Evolutionary conservation across 2,113 vertebrate species (phyloP).

Genomic region (Pandion haliaetus): DNA sequence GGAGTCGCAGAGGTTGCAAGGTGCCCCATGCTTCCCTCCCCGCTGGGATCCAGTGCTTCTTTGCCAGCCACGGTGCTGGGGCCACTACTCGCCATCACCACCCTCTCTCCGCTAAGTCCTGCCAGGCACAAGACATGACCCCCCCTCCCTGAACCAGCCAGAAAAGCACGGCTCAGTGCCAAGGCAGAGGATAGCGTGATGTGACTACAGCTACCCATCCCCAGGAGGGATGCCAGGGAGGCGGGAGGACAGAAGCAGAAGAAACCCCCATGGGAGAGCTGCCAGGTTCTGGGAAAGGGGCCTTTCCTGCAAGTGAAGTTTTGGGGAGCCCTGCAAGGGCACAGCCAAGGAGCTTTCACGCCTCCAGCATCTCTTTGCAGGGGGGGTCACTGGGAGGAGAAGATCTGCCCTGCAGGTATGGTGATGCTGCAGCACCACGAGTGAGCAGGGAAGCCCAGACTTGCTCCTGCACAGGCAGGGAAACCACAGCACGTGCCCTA

Average conservation of each 20-base stretch:
- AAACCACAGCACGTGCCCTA: not conserved
- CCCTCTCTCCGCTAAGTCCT: not conserved
- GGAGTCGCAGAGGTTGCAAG: not conserved
- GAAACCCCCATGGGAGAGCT: not conserved
- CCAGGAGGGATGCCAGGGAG: not conserved
- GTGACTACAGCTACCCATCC: not conserved
- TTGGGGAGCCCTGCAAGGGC: not conserved
- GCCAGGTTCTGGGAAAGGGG: not conserved
- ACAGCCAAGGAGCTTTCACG: not conserved
- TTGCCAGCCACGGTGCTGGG: not conserved
- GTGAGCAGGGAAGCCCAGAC: not conserved
- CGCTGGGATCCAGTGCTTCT: accelerated
- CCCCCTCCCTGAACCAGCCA: accelerated
- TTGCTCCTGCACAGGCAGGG: not conserved
- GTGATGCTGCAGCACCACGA: not conserved
- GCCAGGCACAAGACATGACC: not conserved
- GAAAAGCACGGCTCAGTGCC: not conserved
- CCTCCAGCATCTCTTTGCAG: too few species aligned
- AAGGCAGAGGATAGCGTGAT: not conserved
- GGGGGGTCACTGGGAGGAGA: not conserved
- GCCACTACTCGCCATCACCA: not conserved
- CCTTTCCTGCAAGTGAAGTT: not conserved
- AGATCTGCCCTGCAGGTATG: accelerated
- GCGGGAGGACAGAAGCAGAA: not conserved
- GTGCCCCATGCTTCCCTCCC: not conserved